These are phyloP conservation scores for Rhopalosiphum padi DNA, from an alignment of 1,140 invertebrate species.

Conservation along the genomic window DNA sequence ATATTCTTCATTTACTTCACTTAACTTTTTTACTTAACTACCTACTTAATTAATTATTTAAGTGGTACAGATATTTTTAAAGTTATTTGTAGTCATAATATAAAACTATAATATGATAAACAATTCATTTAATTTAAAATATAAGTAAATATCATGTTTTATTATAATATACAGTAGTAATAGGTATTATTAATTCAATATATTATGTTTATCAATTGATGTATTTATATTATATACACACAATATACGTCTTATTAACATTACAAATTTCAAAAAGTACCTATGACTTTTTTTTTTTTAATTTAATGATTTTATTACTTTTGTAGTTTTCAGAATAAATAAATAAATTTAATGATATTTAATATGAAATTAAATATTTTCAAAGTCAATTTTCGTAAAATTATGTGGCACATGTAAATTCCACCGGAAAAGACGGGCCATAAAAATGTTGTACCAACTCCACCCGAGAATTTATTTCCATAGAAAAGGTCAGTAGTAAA, in stretches of 20 bases:
- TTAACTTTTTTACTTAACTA: not conserved
- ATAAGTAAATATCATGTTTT: not conserved
- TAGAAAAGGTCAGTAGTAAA: slow-evolving; percentile 51
- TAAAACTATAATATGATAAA: too few relatives aligned
- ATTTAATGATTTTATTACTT: not conserved
- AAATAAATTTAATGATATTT: not conserved
- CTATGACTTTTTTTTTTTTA: not conserved
- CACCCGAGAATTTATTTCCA: slow-evolving; percentile 41
- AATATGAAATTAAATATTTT: not conserved
- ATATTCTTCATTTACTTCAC: not conserved
- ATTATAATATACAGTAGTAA: not conserved
- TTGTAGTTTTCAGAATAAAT: not conserved
- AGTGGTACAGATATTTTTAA: too few relatives aligned
- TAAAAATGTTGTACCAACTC: slow-evolving; percentile 16
- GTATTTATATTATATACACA: not conserved
- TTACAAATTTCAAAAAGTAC: not conserved
- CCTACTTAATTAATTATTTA: not conserved
- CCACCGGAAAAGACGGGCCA: not conserved
- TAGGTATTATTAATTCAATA: not conserved
- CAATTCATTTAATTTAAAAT: not conserved
- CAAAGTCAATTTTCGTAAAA: not conserved
- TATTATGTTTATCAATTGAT: not conserved
- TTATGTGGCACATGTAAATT: slow-evolving; percentile 44
- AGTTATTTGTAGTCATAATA: too few relatives aligned
- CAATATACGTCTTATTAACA: not conserved